Conservation (phyloP, 2,797 vertebrate genomes). For the Alauda arvensis region DNA sequence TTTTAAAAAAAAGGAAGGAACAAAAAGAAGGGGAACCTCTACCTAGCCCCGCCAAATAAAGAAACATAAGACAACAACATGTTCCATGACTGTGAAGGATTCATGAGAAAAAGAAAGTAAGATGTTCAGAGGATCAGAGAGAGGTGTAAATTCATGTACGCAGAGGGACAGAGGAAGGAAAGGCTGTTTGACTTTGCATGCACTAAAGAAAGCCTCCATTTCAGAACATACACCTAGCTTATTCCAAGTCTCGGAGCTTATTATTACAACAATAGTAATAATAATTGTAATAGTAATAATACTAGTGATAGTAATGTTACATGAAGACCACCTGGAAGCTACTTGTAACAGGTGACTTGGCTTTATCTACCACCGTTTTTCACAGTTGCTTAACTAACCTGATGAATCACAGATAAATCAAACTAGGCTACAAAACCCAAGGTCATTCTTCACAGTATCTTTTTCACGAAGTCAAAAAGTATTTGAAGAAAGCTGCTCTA, state of each 20-base stretch:
- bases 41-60: background rate
- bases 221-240: background rate
- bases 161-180: background rate
- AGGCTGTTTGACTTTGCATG: background rate
- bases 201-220: background rate
- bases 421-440: background rate
- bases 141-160: fast-evolving
- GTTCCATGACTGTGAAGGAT: background rate
- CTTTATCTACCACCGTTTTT: background rate
- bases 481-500: background rate
- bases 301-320: background rate
- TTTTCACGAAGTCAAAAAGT: background rate
- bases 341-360: background rate
- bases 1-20: background rate
- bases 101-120: background rate
- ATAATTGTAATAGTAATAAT: no score
- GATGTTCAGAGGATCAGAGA: background rate
- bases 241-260: background rate
- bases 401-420: background rate
- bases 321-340: background rate
- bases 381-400: background rate
- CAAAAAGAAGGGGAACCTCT: background rate
- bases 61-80: fast-evolving
- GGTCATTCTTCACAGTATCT: background rate
- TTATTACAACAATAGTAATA: background rate